Conservation (phyloP, 2,797 vertebrate species). For the Ctenopoma kingsleyae region DNA sequence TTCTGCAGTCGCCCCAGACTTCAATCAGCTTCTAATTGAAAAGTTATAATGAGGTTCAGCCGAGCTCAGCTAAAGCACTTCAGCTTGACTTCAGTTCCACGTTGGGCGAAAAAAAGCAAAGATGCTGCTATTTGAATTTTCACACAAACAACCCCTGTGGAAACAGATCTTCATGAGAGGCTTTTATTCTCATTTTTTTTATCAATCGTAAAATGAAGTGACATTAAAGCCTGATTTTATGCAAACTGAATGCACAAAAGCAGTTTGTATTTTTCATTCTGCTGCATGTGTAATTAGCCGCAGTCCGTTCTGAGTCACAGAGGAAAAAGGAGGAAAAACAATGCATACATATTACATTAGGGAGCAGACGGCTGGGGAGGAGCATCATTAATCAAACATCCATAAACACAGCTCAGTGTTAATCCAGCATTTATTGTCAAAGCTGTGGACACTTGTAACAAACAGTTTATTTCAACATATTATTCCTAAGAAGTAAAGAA, state of each 20-base stretch:
- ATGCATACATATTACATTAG: conserved; percentile 81
- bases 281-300: conserved; percentile 69
- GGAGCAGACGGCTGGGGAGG: conserved; percentile 63
- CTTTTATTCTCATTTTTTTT: conserved; percentile 39
- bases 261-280: conserved; percentile 69
- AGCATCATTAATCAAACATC: conserved; percentile 77
- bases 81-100: conserved; percentile 51
- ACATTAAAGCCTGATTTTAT: conserved; percentile 64
- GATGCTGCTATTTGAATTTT: conserved; percentile 40
- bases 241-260: conserved; percentile 69
- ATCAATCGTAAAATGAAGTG: conserved; percentile 63
- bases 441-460: conserved; percentile 52
- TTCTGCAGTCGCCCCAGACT: conserved; percentile 57
- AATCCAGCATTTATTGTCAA: conserved; percentile 59
- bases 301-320: conserved; percentile 61
- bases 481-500: conserved; percentile 41
- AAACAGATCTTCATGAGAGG: conserved; percentile 34
- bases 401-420: conserved; percentile 65
- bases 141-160: conserved; percentile 33
- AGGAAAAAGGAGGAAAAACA: conserved; percentile 71
- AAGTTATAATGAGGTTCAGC: conserved; percentile 75
- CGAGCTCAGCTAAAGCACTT: conserved; percentile 49
- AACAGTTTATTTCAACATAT: conserved; percentile 44
- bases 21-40: conserved; percentile 78
- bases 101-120: conserved; percentile 40